Evolutionary conservation across 2,113 vertebrate species (phyloP).

Genomic region (Condylura cristata): DNA sequence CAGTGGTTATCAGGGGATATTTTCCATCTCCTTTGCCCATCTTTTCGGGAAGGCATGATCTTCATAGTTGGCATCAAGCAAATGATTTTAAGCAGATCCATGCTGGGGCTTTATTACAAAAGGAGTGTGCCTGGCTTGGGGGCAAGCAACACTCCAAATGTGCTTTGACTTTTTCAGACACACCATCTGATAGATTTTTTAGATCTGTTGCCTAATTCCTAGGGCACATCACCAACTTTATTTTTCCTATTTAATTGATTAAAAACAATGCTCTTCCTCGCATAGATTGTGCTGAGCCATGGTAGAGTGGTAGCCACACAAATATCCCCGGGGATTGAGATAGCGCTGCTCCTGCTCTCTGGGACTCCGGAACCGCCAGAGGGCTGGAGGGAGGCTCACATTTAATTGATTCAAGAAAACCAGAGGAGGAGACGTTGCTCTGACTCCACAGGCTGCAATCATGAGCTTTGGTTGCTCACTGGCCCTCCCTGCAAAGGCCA

Average conservation of each 20-base stretch:
- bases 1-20: not conserved
- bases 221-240: not conserved
- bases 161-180: not conserved
- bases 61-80: not conserved
- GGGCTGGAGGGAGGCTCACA: not conserved
- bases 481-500: not conserved
- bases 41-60: slow-evolving; percentile 14
- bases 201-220: slow-evolving; percentile 67
- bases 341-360: not conserved
- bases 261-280: slow-evolving; percentile 50
- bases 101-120: not conserved
- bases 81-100: slow-evolving; percentile 41
- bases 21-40: not conserved
- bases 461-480: not conserved
- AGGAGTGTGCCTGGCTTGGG: not conserved
- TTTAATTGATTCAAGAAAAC: not conserved
- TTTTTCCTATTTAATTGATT: slow-evolving; percentile 53
- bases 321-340: not conserved
- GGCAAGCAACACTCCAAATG: slow-evolving; percentile 42
- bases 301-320: not conserved
- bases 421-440: not conserved
- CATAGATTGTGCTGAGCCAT: slow-evolving; percentile 44
- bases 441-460: not conserved
- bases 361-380: not conserved
- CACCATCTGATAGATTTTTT: slow-evolving; percentile 19